These are phyloP conservation scores for Limnothrissa miodon DNA, from an alignment of 2,113 vertebrate genomes.

Conservation along the genomic window DNA sequence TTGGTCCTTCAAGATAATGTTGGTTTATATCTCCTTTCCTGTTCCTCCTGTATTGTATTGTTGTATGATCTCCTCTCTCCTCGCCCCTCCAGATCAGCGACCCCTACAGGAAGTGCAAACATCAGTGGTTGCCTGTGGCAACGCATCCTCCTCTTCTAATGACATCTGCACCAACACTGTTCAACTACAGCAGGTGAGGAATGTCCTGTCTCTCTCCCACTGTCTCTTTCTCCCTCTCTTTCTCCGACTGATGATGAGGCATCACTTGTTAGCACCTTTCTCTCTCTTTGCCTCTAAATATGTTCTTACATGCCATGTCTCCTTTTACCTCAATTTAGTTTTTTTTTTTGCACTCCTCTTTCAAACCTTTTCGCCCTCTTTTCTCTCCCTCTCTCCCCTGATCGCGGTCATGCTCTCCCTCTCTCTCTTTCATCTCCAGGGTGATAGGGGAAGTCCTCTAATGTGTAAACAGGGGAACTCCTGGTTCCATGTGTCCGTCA, in stretches of 20 bases:
- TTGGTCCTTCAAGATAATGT: too few species aligned
- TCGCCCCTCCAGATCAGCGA: conserved; percentile 26
- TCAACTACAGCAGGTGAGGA: conserved; percentile 22
- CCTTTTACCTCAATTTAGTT: not conserved
- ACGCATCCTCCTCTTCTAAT: conserved; percentile 22
- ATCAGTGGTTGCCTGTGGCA: conserved; percentile 36
- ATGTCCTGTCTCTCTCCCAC: not conserved
- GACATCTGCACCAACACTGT: conserved; percentile 37
- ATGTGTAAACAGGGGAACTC: conserved; percentile 35
- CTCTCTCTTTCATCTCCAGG: not conserved
- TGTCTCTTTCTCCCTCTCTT: not conserved
- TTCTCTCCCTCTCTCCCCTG: not conserved
- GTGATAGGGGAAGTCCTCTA: conserved; percentile 32
- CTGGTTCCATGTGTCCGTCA: conserved; percentile 37
- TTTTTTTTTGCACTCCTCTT: not conserved
- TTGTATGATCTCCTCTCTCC: not conserved
- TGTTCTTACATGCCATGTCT: too few species aligned
- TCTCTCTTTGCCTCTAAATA: conserved; percentile 17
- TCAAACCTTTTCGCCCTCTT: not conserved
- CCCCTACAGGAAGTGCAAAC: conserved; percentile 40
- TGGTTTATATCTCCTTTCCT: too few species aligned
- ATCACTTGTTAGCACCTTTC: not conserved
- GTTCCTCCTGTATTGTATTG: not conserved
- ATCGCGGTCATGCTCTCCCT: too few species aligned
- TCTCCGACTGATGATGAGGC: too few species aligned